Evolutionary conservation across 2,888 invertebrate species (phyloP), one percentile per base, ranked within the genome.

Genomic region (Chrysolina haemoptera): DNA sequence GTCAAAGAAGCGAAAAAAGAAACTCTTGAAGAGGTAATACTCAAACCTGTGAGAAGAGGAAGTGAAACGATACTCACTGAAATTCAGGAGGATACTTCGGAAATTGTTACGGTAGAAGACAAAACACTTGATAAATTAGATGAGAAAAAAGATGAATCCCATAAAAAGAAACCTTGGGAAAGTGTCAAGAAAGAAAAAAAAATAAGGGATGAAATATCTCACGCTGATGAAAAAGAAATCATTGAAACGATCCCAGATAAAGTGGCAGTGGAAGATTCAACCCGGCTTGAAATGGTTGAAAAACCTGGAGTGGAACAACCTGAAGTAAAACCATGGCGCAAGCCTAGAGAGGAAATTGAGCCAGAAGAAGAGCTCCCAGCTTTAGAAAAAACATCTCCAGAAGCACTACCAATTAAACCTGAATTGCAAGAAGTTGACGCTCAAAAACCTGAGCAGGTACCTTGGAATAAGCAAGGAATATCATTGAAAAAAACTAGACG

Each of bases 391-490:
- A 71, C 78, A 64, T 78, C 68, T 63, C 14, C 64, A 5, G 62
- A 70, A 65, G 78, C 68, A 70, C 14, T 62, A 5, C 43, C 68
- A 65, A 48, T 62, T 2, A 59, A 68, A 35, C 62, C 68, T 63
- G 41, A 46, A 53, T n/a, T 22, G 41, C 80, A 40, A 16, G 40
- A 50, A 27, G 41, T 18, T 8, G 59, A 55, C 6, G 20, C n/a
- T 11, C 16, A 79, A 43, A 77, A 82, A 92, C 89, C 89, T 71
- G 78, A 82, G 68, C 70, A 72, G 41, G 59, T 81, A 76, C 89
- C 91, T 8, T 91, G 91, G 91, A 93, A 90, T 11, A 76, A 79
- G 75, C 78, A 79, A 68, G 69, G 77, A 55, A 78, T 80, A 16
- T 20, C 53, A 18, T 20, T 91, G 18, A 91, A 90, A 73, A 87